phyloP scores from a whole-genome alignment of 2,113 vertebrate species.

The Limnothrissa miodon region DNA sequence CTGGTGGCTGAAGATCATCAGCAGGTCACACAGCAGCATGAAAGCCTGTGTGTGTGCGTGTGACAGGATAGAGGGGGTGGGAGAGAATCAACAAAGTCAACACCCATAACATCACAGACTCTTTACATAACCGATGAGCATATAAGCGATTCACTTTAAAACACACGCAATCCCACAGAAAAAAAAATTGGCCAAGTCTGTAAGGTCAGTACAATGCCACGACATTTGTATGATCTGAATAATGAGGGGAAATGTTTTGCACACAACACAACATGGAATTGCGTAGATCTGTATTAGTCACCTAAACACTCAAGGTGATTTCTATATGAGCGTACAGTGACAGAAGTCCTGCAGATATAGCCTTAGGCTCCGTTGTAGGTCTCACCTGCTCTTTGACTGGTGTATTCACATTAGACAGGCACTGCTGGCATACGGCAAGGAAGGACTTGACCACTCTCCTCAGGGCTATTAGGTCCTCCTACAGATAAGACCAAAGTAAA shows the following conservation, averaged over 20 bases:
- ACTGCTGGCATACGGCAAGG: constrained; percentile 96
- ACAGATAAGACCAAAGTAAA: constrained; percentile 49
- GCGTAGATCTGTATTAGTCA: too few relatives aligned
- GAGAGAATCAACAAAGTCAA: neutral
- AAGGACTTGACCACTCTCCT: constrained; percentile 98
- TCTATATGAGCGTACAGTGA: too few relatives aligned
- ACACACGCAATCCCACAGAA: too few relatives aligned
- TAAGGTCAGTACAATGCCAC: too few relatives aligned
- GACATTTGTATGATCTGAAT: too few relatives aligned
- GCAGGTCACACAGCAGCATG: constrained; percentile 97
- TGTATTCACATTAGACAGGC: constrained; percentile 98
- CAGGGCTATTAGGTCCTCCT: constrained; percentile 94
- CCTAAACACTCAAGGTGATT: too few relatives aligned
- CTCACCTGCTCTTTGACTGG: constrained; percentile 95
- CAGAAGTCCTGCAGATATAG: too few relatives aligned
- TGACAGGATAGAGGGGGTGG: neutral
- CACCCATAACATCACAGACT: neutral
- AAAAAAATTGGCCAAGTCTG: too few relatives aligned
- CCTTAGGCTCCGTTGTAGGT: neutral
- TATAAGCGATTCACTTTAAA: too few relatives aligned
- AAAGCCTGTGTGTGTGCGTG: constrained; percentile 79
- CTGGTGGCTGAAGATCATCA: constrained; percentile 99
- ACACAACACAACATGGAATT: too few relatives aligned
- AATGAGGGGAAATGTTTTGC: too few relatives aligned
- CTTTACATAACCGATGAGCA: too few relatives aligned